A percentile compares a stretch with the other conserved stretches of the same genome.
Evolutionary conservation across 2,888 invertebrate species (phyloP).

Genomic region (Oscheius sp.): DNA sequence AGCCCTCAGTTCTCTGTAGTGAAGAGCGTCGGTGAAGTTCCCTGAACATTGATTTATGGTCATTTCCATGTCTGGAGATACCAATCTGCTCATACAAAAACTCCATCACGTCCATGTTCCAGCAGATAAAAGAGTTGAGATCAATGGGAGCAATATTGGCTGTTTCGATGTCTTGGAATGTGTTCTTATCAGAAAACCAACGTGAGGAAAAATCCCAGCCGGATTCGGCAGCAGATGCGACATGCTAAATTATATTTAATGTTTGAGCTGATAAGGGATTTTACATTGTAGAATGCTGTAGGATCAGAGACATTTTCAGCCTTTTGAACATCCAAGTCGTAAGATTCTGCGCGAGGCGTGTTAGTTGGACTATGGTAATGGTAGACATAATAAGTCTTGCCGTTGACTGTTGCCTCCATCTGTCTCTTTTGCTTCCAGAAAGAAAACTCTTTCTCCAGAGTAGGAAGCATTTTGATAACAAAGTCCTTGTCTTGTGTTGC

Average conservation of each 20-base stretch:
- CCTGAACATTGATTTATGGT: slow-evolving; percentile 22
- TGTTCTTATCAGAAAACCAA: slow-evolving; percentile 81
- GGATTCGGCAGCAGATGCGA: slow-evolving; percentile 81
- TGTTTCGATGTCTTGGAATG: slow-evolving; percentile 77
- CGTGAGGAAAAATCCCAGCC: slow-evolving; percentile 95
- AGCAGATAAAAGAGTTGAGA: slow-evolving; percentile 83
- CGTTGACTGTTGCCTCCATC: slow-evolving; percentile 74
- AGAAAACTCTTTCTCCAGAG: slow-evolving; percentile 72
- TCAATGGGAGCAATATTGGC: slow-evolving; percentile 83
- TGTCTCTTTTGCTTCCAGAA: slow-evolving; percentile 63
- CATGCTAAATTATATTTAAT: slow-evolving; percentile 38
- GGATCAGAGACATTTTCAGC: slow-evolving; percentile 41
- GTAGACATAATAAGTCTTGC: slow-evolving; percentile 79
- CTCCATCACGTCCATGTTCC: slow-evolving; percentile 78
- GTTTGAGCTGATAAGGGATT: not conserved
- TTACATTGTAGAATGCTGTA: slow-evolving; percentile 52
- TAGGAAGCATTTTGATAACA: slow-evolving; percentile 74
- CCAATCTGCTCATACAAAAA: slow-evolving; percentile 59
- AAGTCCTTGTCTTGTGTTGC: slow-evolving; percentile 82
- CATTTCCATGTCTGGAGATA: not conserved
- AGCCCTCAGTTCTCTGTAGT: slow-evolving; percentile 45
- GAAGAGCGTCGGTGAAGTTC: slow-evolving; percentile 23
- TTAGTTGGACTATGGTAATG: slow-evolving; percentile 77
- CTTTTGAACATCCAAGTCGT: slow-evolving; percentile 75
- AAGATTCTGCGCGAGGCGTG: slow-evolving; percentile 85